A percentile compares a stretch with the other conserved stretches of the same genome.
Evolutionary conservation across 2,888 invertebrate species (phyloP).

Genomic region (Epicampocera succincta): DNA sequence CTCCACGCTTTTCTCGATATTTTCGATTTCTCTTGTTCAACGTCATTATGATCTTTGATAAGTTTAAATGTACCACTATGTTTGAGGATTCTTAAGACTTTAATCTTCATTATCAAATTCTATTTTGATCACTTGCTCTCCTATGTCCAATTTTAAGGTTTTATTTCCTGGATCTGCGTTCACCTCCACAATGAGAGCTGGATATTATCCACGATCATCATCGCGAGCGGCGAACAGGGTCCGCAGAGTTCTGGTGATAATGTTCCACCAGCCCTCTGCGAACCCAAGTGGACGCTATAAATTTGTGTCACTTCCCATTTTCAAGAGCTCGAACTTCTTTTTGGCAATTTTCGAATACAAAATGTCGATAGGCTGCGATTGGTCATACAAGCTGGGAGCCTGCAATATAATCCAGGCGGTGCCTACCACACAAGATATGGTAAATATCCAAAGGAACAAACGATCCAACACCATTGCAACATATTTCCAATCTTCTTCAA

Average conservation of each 20-base stretch:
- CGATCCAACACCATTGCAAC: slow-evolving; percentile 97
- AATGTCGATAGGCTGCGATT: slow-evolving; percentile 93
- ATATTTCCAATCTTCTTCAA: slow-evolving; percentile 99
- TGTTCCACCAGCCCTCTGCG: slow-evolving; percentile 86
- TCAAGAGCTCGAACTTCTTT: slow-evolving; percentile 92
- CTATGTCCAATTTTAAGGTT: slow-evolving; percentile 69
- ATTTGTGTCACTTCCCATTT: slow-evolving; percentile 87
- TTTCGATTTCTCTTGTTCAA: not conserved
- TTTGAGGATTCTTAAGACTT: slow-evolving; percentile 30
- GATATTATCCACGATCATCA: slow-evolving; percentile 82
- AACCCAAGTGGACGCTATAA: slow-evolving; percentile 82
- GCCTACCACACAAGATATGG: slow-evolving; percentile 95
- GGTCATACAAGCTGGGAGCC: slow-evolving; percentile 96
- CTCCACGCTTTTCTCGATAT: not conserved
- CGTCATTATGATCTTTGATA: slow-evolving; percentile 13
- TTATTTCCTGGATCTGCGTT: slow-evolving; percentile 55
- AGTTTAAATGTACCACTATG: slow-evolving; percentile 40
- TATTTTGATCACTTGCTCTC: slow-evolving; percentile 80
- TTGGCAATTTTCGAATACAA: slow-evolving; percentile 95
- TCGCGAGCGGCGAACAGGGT: slow-evolving; percentile 86
- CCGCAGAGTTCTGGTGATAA: slow-evolving; percentile 86
- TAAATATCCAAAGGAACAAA: slow-evolving; percentile 97
- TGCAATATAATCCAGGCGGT: slow-evolving; percentile 93
- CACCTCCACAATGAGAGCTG: slow-evolving; percentile 72
- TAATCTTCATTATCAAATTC: slow-evolving; percentile 72